Evolutionary conservation across 1,140 invertebrate genomes (phyloP).

Genomic region (Euwallacea fornicatus): DNA sequence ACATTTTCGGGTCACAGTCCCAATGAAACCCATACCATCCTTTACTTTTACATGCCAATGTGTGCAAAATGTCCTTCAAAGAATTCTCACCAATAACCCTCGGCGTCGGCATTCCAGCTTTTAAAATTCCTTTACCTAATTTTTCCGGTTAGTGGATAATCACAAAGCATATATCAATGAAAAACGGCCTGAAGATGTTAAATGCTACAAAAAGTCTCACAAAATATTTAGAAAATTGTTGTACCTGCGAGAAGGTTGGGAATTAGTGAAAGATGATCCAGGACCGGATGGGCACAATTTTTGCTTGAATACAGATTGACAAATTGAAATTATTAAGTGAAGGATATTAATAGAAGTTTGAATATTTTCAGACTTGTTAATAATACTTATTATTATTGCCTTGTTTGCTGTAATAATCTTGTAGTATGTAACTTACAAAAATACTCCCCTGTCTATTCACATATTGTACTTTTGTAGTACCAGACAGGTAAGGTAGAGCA

Average conservation of each 20-base stretch:
- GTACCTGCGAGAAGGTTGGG: constrained; percentile 5
- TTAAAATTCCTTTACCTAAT: constrained; percentile 18
- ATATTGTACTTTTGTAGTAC: neutral
- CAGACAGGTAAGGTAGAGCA: constrained; percentile 24
- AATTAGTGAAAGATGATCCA: neutral
- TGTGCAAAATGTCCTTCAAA: neutral
- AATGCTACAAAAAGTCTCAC: constrained; percentile 22
- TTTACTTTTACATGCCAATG: too few species aligned
- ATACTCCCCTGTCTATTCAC: neutral
- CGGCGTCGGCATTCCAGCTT: constrained; percentile 2
- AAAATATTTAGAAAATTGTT: constrained; percentile 30
- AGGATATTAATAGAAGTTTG: neutral
- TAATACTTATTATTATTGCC: neutral
- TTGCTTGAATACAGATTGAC: neutral
- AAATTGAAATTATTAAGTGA: neutral
- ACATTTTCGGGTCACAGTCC: too few species aligned
- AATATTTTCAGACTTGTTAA: neutral
- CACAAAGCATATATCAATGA: constrained; percentile 21
- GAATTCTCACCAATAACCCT: constrained; percentile 4
- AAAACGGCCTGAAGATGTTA: constrained; percentile 15
- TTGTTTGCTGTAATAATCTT: too few species aligned
- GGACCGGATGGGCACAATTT: neutral
- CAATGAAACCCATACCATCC: too few species aligned
- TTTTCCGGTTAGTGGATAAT: constrained; percentile 29
- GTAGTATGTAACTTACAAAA: neutral